phyloP scores from a whole-genome alignment of 2,888 invertebrate species.

The Ichneumoninae sp. region DNA sequence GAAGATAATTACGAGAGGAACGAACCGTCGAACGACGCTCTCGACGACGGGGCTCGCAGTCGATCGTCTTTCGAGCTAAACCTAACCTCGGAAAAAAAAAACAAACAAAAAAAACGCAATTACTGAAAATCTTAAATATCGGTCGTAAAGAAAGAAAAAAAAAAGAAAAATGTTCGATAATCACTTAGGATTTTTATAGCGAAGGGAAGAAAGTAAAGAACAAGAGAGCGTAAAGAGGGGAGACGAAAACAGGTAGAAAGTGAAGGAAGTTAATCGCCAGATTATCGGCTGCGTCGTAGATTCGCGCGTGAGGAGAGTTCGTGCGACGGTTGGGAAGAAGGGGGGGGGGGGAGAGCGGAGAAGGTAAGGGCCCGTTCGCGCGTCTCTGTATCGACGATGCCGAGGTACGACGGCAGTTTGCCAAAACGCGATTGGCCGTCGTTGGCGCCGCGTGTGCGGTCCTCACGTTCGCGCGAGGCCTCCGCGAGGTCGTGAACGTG shows the following conservation, averaged over 20 bases:
- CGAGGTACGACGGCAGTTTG: conserved; percentile 72
- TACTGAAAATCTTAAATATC: background rate
- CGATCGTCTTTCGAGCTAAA: conserved; percentile 30
- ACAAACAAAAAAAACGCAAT: background rate
- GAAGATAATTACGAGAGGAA: conserved; percentile 9
- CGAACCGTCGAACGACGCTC: background rate
- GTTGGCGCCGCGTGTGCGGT: conserved; percentile 71
- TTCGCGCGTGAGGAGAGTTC: conserved; percentile 14
- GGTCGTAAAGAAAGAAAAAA: background rate
- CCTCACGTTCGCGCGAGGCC: conserved; percentile 63
- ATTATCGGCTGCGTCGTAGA: conserved; percentile 34
- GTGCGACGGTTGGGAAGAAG: background rate
- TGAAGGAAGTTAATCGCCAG: conserved; percentile 45
- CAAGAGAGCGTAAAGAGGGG: background rate
- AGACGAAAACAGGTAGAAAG: background rate
- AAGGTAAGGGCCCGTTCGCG: conserved; percentile 49
- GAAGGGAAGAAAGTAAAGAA: background rate
- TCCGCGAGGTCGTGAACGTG: conserved; percentile 53
- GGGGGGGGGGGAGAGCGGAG: conserved; percentile 34
- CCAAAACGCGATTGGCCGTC: conserved; percentile 73
- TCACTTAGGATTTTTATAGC: background rate
- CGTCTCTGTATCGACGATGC: conserved; percentile 74
- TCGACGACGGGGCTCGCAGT: conserved; percentile 21
- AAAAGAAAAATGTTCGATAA: background rate
- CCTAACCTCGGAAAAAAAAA: background rate